Evolutionary conservation across 2,888 invertebrate genomes (phyloP), one percentile per base, ranked within the genome.

Genomic region (Drosophila recens): DNA sequence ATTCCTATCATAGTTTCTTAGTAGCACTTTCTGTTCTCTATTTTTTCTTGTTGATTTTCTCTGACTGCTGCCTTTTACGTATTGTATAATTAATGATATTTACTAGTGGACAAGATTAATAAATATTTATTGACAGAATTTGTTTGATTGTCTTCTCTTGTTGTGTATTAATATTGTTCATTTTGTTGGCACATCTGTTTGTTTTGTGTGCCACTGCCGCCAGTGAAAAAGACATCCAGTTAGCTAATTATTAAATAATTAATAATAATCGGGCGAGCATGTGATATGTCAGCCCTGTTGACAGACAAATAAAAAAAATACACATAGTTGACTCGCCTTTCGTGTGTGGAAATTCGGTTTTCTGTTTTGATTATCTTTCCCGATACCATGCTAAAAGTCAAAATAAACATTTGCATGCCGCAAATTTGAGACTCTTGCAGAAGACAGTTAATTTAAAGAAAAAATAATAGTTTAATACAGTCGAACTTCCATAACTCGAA

Each of bases 81-180:
- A 49, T 80, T 43, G 23, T 48, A 49, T 80, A 69, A 74, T 80
- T 75, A 71, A 80, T 80, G 79, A 69, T 52, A 59, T 79, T 79
- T 66, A 63, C 67, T 67, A 70, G 65, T 34, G 54, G 54, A 70
- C 75, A 80, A 65, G 65, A 79, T 79, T 75, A 78, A 81, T 80
- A 80, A 75, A 81, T 81, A 79, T 75, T 80, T 67, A 69, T 81
- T 79, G 68, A 64, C 53, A 56, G 61, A 58, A 67, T 76, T 76
- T 64, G 59, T 75, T 66, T 64, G 59, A 52, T 56, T 62, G 40
- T 34, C 36, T 51, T 33, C 20, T 61, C 43, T 6, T 33, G 11
- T 61, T 67, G 52, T 49, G 15, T 15, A 43, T 45, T 58, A 33
- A 53, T 23, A 40, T 49, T 43, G 34, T 23, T 48, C 11, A 34